phyloP scores from a whole-genome alignment of 2,888 invertebrate species.

The Eristalinus aeneus region DNA sequence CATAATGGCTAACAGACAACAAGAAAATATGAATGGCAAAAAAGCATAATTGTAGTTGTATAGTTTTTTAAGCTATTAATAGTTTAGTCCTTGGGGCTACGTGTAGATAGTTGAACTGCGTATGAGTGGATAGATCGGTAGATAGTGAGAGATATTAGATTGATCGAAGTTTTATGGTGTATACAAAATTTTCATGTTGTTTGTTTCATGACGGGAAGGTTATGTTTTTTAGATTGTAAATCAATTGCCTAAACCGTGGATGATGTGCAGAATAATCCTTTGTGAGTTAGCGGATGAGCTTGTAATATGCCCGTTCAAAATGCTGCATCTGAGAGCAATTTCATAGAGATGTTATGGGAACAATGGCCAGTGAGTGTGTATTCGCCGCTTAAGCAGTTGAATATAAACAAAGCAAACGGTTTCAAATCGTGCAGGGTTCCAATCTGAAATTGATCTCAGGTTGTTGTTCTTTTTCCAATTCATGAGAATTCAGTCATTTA shows the following conservation, averaged over 20 bases:
- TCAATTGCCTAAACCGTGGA: neutral
- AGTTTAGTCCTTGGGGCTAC: slow-evolving; percentile 52
- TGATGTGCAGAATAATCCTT: too few relatives aligned
- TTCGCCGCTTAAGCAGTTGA: neutral
- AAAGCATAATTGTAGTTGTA: slow-evolving; percentile 62
- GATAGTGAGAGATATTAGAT: slow-evolving; percentile 43
- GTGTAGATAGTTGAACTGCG: slow-evolving; percentile 66
- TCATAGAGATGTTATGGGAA: neutral
- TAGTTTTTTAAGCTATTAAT: slow-evolving; percentile 63
- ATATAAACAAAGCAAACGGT: neutral
- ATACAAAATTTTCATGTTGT: slow-evolving; percentile 3
- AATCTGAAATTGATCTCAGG: neutral
- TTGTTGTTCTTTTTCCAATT: neutral
- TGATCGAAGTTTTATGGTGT: slow-evolving; percentile 27
- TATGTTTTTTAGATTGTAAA: neutral
- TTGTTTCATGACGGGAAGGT: neutral
- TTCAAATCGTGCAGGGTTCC: neutral
- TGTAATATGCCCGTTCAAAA: neutral
- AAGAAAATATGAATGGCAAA: slow-evolving; percentile 28
- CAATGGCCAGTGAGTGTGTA: neutral
- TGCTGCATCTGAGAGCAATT: neutral
- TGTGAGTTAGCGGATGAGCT: too few relatives aligned
- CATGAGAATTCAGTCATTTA: neutral
- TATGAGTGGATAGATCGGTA: slow-evolving; percentile 33
- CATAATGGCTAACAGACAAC: slow-evolving; percentile 45